Percentiles rank a stretch among this genome's conserved stretches.
Conservation (phyloP, 2,888 invertebrate species). For the Leptinotarsa haldemani region DNA sequence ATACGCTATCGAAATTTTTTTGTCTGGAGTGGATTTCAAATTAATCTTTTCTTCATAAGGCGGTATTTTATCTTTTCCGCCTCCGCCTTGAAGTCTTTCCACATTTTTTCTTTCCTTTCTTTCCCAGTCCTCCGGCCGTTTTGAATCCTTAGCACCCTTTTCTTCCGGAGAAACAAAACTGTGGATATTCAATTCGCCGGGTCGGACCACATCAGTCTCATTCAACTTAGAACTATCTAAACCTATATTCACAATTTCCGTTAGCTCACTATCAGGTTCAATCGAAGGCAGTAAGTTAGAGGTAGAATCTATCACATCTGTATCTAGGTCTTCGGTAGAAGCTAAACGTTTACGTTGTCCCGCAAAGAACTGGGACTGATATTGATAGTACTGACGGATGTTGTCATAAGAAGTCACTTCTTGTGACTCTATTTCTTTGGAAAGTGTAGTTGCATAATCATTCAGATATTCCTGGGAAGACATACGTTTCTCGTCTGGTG, state of each 20-base stretch:
- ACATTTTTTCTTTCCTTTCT: slow-evolving; percentile 63
- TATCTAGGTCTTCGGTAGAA: slow-evolving; percentile 65
- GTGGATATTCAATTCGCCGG: slow-evolving; percentile 57
- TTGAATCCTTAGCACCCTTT: slow-evolving; percentile 65
- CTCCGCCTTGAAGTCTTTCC: slow-evolving; percentile 65
- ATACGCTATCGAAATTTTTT: slow-evolving; percentile 51
- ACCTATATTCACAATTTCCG: slow-evolving; percentile 58
- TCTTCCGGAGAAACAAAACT: slow-evolving; percentile 62
- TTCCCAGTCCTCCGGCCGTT: slow-evolving; percentile 65
- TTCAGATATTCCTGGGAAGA: slow-evolving; percentile 40
- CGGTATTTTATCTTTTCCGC: slow-evolving; percentile 59
- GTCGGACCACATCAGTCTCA: slow-evolving; percentile 58
- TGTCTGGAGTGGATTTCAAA: slow-evolving; percentile 54
- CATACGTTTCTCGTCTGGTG: slow-evolving; percentile 57
- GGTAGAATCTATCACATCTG: slow-evolving; percentile 61
- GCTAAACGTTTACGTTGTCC: slow-evolving; percentile 63
- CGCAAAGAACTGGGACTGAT: slow-evolving; percentile 60
- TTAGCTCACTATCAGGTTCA: slow-evolving; percentile 62
- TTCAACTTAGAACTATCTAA: slow-evolving; percentile 59
- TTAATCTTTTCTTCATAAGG: slow-evolving; percentile 53
- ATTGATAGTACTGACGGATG: slow-evolving; percentile 61
- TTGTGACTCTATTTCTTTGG: slow-evolving; percentile 57
- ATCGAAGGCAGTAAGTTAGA: slow-evolving; percentile 63
- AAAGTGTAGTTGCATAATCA: slow-evolving; percentile 38
- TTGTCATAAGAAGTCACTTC: slow-evolving; percentile 63